Percentiles rank a stretch among this genome's conserved stretches.
phyloP scores from a whole-genome alignment of 2,113 vertebrate genomes.

The Ctenomys sociabilis region DNA sequence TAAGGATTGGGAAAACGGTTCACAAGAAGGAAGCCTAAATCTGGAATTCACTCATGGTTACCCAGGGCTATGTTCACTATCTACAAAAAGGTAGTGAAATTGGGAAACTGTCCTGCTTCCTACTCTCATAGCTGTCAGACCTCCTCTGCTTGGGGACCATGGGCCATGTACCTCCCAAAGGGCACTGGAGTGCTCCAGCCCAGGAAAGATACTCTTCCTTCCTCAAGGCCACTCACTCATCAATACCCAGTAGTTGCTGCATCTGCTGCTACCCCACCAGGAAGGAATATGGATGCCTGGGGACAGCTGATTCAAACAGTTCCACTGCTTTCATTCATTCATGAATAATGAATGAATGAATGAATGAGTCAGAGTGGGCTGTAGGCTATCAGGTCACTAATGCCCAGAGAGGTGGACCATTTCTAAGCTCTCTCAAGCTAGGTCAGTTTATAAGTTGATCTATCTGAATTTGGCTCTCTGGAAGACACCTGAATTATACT shows the following conservation, averaged over 20 bases:
- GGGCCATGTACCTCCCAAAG: neutral
- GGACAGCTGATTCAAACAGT: neutral
- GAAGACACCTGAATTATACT: slow-evolving; percentile 19
- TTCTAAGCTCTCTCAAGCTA: slow-evolving; percentile 40
- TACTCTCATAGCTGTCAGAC: neutral
- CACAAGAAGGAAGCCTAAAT: neutral
- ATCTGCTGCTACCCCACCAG: neutral
- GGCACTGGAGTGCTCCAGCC: neutral
- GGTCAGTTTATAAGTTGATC: neutral
- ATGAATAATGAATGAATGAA: neutral
- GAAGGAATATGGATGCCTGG: neutral
- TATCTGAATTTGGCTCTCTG: slow-evolving; percentile 14
- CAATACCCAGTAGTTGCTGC: neutral
- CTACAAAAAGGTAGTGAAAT: neutral
- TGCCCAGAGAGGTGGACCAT: neutral
- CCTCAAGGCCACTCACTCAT: neutral
- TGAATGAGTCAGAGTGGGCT: neutral
- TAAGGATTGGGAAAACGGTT: neutral
- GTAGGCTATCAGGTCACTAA: neutral
- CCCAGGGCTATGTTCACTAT: neutral
- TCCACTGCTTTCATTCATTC: neutral
- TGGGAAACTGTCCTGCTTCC: neutral
- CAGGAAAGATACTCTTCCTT: neutral
- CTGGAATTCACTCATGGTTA: neutral
- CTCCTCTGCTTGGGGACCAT: neutral